Evolutionary conservation across 2,888 invertebrate genomes (phyloP).

Genomic region (Erebia ligea): DNA sequence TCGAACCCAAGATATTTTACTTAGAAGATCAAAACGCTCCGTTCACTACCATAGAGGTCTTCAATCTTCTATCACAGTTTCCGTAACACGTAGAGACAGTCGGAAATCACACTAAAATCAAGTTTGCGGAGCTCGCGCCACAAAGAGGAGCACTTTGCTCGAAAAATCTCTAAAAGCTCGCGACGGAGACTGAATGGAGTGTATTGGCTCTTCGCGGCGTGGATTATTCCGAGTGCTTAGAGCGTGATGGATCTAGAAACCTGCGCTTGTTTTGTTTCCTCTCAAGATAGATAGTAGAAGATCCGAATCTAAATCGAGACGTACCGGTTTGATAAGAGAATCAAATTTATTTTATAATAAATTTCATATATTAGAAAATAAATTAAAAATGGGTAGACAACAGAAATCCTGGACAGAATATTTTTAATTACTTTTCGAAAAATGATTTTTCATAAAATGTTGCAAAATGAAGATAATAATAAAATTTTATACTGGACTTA

Average conservation of each 20-base stretch:
- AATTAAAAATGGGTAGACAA: too few relatives aligned
- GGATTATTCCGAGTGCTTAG: constrained; percentile 25
- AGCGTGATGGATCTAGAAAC: constrained; percentile 16
- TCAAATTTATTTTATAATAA: too few relatives aligned
- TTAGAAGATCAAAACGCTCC: too few relatives aligned
- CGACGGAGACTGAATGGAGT: constrained; percentile 35
- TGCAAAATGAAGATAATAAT: too few relatives aligned
- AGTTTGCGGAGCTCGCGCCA: constrained; percentile 41
- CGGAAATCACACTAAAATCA: constrained; percentile 48
- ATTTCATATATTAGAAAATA: too few relatives aligned
- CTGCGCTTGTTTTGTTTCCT: constrained; percentile 15
- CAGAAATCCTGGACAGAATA: too few relatives aligned
- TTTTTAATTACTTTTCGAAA: too few relatives aligned
- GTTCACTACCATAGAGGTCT: neutral
- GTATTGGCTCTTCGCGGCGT: constrained; percentile 22
- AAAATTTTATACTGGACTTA: too few relatives aligned
- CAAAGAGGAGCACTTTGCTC: constrained; percentile 43
- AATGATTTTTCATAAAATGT: too few relatives aligned
- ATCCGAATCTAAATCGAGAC: too few relatives aligned
- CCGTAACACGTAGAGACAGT: constrained; percentile 24
- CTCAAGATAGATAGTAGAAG: neutral
- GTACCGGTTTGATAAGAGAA: too few relatives aligned
- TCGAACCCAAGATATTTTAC: too few relatives aligned
- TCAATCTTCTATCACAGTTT: constrained; percentile 23
- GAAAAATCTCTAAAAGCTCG: constrained; percentile 42